Conservation (phyloP, 1,140 invertebrate genomes). For the Carposina sasakii region DNA sequence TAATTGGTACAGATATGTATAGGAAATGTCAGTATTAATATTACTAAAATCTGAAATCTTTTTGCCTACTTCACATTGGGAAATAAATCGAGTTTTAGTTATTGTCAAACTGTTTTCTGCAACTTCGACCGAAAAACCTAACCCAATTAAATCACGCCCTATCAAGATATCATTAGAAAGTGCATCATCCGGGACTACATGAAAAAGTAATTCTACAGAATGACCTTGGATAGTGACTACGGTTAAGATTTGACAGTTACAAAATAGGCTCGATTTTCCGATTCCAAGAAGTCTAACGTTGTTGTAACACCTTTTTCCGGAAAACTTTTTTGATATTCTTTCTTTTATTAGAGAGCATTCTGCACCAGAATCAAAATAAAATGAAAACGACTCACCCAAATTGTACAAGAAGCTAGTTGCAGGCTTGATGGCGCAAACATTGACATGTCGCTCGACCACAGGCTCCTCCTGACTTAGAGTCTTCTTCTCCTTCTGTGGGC, state of each 20-base stretch:
- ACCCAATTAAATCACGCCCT: neutral
- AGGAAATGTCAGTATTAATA: constrained; percentile 1
- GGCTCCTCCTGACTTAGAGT: neutral
- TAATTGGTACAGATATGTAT: neutral
- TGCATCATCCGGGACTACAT: neutral
- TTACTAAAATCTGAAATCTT: constrained; percentile 1
- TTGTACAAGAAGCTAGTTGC: neutral
- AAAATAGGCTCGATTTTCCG: neutral
- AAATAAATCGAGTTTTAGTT: neutral
- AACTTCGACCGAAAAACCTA: neutral
- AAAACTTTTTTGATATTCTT: neutral
- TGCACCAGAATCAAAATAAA: constrained; percentile 3
- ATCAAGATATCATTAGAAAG: neutral
- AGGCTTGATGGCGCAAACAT: constrained; percentile 2
- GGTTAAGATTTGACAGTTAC: neutral
- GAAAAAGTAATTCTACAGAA: constrained; percentile 1
- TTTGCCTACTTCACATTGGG: neutral
- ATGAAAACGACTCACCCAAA: neutral
- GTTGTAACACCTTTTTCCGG: neutral
- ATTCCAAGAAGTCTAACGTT: neutral
- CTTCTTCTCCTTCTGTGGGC: neutral
- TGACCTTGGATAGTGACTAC: neutral
- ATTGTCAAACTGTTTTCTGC: neutral
- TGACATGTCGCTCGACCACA: neutral
- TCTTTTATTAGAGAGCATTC: constrained; percentile 1